Conservation (phyloP, 2,888 invertebrate species). For the Malthinus flaveolus region DNA sequence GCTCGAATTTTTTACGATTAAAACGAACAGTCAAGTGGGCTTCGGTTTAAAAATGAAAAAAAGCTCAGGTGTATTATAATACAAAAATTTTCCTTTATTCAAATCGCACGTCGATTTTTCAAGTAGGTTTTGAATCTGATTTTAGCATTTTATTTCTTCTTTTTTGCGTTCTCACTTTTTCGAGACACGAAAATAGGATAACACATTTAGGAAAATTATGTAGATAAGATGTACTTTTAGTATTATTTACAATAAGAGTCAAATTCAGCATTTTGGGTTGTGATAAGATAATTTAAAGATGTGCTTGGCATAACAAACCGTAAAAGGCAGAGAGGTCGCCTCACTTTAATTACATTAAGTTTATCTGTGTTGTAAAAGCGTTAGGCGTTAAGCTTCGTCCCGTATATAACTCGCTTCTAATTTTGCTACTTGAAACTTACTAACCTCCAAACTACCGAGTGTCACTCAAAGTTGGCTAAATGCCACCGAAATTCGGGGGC, state of each 20-base stretch:
- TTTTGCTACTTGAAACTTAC: conserved; percentile 32
- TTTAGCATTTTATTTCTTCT: too few relatives aligned
- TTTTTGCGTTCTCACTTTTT: background rate
- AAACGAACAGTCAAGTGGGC: too few relatives aligned
- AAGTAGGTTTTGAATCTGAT: too few relatives aligned
- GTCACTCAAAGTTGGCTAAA: conserved; percentile 41
- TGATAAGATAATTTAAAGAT: conserved; percentile 28
- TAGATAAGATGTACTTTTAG: conserved; percentile 13
- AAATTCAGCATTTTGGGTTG: conserved; percentile 13
- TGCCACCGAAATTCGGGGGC: conserved; percentile 35
- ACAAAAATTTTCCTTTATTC: too few relatives aligned
- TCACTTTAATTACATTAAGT: conserved; percentile 27
- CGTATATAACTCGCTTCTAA: conserved; percentile 20
- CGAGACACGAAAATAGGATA: conserved; percentile 3
- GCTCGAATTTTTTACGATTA: too few relatives aligned
- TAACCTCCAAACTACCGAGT: conserved; percentile 37
- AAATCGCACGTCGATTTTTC: too few relatives aligned
- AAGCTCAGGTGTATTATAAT: too few relatives aligned
- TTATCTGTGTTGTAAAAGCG: conserved; percentile 28
- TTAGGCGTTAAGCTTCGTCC: conserved; percentile 23
- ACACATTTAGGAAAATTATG: conserved; percentile 8
- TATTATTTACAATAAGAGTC: conserved; percentile 14
- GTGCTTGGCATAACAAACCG: conserved; percentile 25
- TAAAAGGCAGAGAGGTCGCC: conserved; percentile 21
- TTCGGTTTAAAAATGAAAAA: too few relatives aligned